These are phyloP conservation scores for Drosophila nasuta DNA, from an alignment of 1,140 invertebrate genomes.

Conservation along the genomic window DNA sequence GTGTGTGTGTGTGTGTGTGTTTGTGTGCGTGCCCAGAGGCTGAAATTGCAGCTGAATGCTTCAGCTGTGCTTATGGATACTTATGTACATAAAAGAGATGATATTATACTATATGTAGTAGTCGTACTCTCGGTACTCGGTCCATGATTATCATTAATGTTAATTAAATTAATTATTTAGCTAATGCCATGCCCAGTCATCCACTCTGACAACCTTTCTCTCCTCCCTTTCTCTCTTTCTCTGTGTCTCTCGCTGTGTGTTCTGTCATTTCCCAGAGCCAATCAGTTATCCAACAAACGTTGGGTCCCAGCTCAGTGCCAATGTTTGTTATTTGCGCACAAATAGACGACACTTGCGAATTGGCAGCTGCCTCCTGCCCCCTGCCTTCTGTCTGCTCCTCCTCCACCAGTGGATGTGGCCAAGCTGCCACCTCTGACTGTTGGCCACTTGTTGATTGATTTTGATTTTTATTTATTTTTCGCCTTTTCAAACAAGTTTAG, in stretches of 20 bases:
- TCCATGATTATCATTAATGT: slow-evolving; percentile 56
- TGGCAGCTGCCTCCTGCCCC: slow-evolving; percentile 9
- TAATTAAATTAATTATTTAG: slow-evolving; percentile 77
- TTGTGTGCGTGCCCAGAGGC: slow-evolving; percentile 37
- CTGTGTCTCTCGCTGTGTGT: slow-evolving; percentile 1
- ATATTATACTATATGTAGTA: slow-evolving; percentile 2
- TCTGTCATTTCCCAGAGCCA: slow-evolving; percentile 24
- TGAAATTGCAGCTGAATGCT: slow-evolving; percentile 33
- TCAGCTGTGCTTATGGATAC: slow-evolving; percentile 24
- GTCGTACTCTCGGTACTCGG: slow-evolving; percentile 18
- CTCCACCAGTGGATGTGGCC: not conserved
- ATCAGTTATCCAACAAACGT: slow-evolving; percentile 12
- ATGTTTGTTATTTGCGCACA: slow-evolving; percentile 47
- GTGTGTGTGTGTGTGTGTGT: slow-evolving; percentile 20
- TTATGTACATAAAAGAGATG: slow-evolving; percentile 24
- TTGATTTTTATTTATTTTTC: slow-evolving; percentile 60
- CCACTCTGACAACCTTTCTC: slow-evolving; percentile 9
- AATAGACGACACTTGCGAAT: slow-evolving; percentile 44
- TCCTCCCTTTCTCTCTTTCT: not conserved
- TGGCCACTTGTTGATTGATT: slow-evolving; percentile 79
- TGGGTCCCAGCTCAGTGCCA: slow-evolving; percentile 16
- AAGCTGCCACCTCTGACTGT: slow-evolving; percentile 6
- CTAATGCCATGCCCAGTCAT: slow-evolving; percentile 28
- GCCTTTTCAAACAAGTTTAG: slow-evolving; percentile 2
- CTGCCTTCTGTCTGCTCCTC: not conserved